Conservation (phyloP, 2,113 vertebrate species). For the Pachypanchax playfairii region DNA sequence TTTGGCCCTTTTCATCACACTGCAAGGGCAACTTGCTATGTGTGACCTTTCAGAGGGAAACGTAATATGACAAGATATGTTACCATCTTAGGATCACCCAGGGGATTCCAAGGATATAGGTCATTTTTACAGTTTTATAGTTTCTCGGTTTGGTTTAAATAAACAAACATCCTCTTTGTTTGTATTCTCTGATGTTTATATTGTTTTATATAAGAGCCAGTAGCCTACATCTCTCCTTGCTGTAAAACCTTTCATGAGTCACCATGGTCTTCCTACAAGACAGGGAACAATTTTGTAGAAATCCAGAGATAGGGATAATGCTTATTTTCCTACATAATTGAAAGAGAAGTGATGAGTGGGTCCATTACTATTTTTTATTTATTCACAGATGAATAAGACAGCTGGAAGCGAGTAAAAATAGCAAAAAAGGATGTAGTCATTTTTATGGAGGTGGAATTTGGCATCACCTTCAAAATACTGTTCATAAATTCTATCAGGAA, state of each 20-base stretch:
- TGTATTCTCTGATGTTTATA: conserved; percentile 1
- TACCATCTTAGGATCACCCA: conserved; percentile 60
- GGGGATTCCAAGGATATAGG: conserved; percentile 55
- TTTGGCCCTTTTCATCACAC: conserved; percentile 62
- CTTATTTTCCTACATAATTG: too few species aligned
- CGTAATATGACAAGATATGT: conserved; percentile 73
- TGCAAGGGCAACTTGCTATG: conserved; percentile 67
- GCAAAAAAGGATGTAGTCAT: too few species aligned
- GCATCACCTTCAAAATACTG: too few species aligned
- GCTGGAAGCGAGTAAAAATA: too few species aligned
- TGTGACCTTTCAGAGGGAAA: conserved; percentile 72
- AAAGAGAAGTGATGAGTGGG: too few species aligned
- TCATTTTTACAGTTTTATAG: conserved; percentile 52
- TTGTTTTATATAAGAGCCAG: background rate
- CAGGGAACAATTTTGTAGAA: background rate
- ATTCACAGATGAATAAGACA: too few species aligned
- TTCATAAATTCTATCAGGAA: too few species aligned
- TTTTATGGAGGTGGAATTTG: too few species aligned
- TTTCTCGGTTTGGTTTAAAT: conserved; percentile 46
- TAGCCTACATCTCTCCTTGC: background rate
- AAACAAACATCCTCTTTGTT: conserved; percentile 25
- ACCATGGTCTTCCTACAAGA: background rate
- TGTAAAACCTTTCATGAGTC: conserved; percentile 14
- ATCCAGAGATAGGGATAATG: background rate
- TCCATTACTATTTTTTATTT: too few species aligned